Evolutionary conservation across 2,797 vertebrate species (phyloP), one percentile per base, ranked within the genome.

Genomic region (Xiphorhynchus erythropygius): DNA sequence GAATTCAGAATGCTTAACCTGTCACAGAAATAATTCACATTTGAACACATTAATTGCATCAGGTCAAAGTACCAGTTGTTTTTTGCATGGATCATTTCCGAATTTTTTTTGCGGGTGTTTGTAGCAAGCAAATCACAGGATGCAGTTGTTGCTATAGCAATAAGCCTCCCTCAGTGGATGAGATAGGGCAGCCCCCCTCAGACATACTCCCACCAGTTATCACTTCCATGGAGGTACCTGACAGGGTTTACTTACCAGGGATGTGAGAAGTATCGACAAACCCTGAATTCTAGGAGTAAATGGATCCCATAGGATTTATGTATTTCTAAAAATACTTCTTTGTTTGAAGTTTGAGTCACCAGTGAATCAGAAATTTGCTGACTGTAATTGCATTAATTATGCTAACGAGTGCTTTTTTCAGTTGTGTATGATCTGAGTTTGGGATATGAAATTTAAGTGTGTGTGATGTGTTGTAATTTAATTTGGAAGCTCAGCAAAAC

Each of bases 61-160:
- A 41, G 89, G 77, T 67, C 56, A 92, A 90, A 41, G 41, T 87
- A 94, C 28, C 49, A 16, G 68, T 65, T 93, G 50, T 77, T 69
- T 93, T 81, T 77, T 63, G 70, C 74, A 68, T 50, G 87, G 82
- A 94, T 95, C 23, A 2, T 82, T 93, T 94, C 90, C 89, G 79
- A 90, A 80, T 74, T 67, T 75, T 88, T 75, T 85, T 89, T 90
- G 60, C 0, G 0, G 44, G 84, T 73, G 67, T 88, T 90, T n/a
- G 32, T 81, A 77, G 93, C 60, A 90, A 57, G 87, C 33, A 93
- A 94, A 92, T 77, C 53, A 90, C 49, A 94, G 87, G 84, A 94
- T 95, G 71, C 35, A 52, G 92, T 68, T 96, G 94, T 97, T 97
- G 96, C 97, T 91, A 95, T 98, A 96, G 97, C 94, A 91, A 97